Evolutionary conservation across 2,888 invertebrate genomes (phyloP).

Genomic region (Idaea straminata): DNA sequence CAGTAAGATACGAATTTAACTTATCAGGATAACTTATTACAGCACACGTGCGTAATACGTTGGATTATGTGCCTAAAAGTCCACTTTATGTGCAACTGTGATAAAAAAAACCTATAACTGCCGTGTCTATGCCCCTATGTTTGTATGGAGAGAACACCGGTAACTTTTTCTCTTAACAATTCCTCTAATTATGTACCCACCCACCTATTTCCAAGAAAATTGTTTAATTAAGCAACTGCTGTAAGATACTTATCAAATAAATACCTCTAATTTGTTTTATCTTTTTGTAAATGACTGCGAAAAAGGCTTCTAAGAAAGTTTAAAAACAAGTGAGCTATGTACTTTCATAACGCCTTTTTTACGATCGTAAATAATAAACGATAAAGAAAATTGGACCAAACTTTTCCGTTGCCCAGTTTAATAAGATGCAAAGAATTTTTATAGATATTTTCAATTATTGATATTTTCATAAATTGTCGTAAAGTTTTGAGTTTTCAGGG

Average conservation of each 20-base stretch:
- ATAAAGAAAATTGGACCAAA: neutral
- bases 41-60: no score
- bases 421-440: neutral
- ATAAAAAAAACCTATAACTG: no score
- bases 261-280: no score
- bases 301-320: neutral
- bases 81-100: no score
- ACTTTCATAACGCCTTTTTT: neutral
- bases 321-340: neutral
- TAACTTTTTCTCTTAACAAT: neutral
- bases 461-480: no score
- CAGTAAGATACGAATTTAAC: no score
- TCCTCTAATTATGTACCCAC: neutral
- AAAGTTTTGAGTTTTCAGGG: no score
- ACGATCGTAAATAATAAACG: neutral
- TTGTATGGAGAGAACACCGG: no score
- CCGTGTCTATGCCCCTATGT: no score
- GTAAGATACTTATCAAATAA: neutral
- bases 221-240: neutral
- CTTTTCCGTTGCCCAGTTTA: neutral
- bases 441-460: neutral
- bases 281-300: neutral
- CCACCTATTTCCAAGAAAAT: neutral
- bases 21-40: no score
- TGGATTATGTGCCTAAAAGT: no score